These are phyloP conservation scores for Stomatorhinus walkeri DNA, from an alignment of 2,797 vertebrate genomes.

Conservation along the genomic window DNA sequence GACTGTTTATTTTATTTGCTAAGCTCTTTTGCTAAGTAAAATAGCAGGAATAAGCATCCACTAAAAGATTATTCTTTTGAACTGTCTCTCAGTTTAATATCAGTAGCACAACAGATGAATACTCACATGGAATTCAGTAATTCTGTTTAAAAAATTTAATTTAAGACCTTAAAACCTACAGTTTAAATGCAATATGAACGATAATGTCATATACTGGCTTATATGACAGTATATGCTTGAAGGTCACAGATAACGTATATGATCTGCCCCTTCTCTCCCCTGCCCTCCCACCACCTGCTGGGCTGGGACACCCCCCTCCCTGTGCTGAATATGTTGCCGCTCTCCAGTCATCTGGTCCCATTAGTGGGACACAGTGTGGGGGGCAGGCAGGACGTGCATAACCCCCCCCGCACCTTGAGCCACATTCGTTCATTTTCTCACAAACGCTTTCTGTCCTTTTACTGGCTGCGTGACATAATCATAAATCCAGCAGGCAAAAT, in stretches of 20 bases:
- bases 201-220: neutral
- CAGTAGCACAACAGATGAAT: neutral
- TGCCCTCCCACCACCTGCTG: neutral
- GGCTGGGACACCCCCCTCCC: conserved; percentile 14
- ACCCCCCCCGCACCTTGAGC: neutral
- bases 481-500: neutral
- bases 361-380: conserved; percentile 3
- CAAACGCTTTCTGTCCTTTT: neutral
- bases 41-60: neutral
- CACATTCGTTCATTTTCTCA: neutral
- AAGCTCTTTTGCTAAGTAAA: neutral
- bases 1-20: neutral
- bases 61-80: conserved; percentile 8
- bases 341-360: conserved; percentile 23
- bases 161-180: neutral
- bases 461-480: neutral
- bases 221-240: neutral
- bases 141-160: neutral
- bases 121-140: neutral
- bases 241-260: conserved; percentile 6
- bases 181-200: neutral
- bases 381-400: too few species aligned
- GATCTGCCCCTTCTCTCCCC: neutral
- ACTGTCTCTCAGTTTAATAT: neutral
- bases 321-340: conserved; percentile 10